These are phyloP conservation scores for Enteromius trimaculatus DNA, from an alignment of 2,797 vertebrate genomes.

Conservation along the genomic window DNA sequence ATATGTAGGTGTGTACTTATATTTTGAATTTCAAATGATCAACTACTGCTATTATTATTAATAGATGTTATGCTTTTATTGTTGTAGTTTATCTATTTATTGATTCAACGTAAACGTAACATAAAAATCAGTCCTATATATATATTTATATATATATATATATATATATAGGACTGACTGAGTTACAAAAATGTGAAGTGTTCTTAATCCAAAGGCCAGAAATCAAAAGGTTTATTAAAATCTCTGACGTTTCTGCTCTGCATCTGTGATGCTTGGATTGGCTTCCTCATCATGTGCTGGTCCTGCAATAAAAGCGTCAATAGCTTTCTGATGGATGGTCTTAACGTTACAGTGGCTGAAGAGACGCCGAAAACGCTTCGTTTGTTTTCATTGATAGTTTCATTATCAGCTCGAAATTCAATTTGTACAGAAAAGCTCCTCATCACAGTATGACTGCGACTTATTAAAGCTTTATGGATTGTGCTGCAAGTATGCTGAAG, in stretches of 20 bases:
- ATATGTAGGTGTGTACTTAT: no score
- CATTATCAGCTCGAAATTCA: conserved; percentile 41
- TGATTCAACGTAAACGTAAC: background rate
- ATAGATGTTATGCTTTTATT: background rate
- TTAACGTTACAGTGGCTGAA: conserved; percentile 2
- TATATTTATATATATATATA: background rate
- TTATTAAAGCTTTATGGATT: conserved; percentile 28
- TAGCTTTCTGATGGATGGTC: conserved; percentile 27
- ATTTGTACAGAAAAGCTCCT: conserved; percentile 39
- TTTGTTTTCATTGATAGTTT: conserved; percentile 44
- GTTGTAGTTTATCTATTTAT: background rate
- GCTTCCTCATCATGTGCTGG: conserved; percentile 13
- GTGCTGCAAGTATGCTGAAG: conserved; percentile 4
- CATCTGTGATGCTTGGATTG: background rate
- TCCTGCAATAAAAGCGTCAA: conserved; percentile 17
- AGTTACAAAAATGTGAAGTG: background rate
- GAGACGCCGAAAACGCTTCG: background rate
- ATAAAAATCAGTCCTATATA: background rate
- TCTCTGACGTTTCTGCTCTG: background rate
- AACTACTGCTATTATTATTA: background rate
- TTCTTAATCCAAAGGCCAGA: conserved; percentile 1
- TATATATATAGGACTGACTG: background rate
- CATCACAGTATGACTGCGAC: background rate
- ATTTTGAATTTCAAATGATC: background rate
- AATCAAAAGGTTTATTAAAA: background rate